A percentile compares a stretch with the other conserved stretches of the same genome.
These are phyloP conservation scores for Paraescarpia echinospica DNA, from an alignment of 1,140 invertebrate genomes.

Conservation along the genomic window DNA sequence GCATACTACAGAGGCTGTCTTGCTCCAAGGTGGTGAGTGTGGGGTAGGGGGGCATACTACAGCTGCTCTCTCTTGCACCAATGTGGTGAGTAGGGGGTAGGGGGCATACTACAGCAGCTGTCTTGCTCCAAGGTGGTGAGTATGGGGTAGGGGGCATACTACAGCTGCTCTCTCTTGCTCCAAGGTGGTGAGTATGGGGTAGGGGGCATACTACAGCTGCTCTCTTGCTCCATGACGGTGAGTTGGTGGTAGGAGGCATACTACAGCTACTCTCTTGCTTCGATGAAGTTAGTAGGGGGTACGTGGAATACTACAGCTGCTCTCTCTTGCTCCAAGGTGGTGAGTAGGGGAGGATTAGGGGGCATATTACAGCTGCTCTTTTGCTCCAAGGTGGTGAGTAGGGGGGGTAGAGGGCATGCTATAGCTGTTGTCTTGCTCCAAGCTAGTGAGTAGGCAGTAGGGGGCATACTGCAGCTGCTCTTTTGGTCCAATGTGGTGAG, in stretches of 20 bases:
- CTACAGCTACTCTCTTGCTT: slow-evolving; percentile 90
- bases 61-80: not conserved
- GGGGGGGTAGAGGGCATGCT: not conserved
- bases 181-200: not conserved
- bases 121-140: not conserved
- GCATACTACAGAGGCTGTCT: no score
- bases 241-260: no score
- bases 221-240: not conserved
- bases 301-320: not conserved
- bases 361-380: no score
- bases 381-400: slow-evolving; percentile 85
- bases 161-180: not conserved
- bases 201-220: no score
- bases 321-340: slow-evolving; percentile 78
- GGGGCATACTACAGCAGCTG: slow-evolving; percentile 90
- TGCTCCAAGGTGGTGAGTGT: not conserved
- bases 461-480: slow-evolving; percentile 68
- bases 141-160: not conserved
- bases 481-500: slow-evolving; percentile 89
- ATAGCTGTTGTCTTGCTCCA: not conserved
- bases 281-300: slow-evolving; percentile 73
- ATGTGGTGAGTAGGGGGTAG: no score
- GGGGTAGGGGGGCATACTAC: not conserved
- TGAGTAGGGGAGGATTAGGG: no score
- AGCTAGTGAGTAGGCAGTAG: not conserved